Evolutionary conservation across 2,888 invertebrate species (phyloP).

Genomic region (Phyllotreta striolata): DNA sequence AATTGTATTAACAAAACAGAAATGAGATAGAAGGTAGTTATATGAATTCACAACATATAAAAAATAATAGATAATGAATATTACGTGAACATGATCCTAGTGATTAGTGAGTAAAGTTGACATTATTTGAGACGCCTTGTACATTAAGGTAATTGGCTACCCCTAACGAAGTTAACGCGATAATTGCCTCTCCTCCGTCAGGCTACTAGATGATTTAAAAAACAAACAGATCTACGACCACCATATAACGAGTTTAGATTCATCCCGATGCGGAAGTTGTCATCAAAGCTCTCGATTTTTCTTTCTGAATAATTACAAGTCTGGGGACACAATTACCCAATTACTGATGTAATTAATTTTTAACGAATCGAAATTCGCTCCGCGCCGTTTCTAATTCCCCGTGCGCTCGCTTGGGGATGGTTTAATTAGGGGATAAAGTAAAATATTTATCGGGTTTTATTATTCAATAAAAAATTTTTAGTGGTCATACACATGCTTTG

Average conservation of each 20-base stretch:
- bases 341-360: constrained; percentile 20
- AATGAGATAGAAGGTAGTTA: too few relatives aligned
- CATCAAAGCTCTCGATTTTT: constrained; percentile 21
- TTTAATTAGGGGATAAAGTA: neutral
- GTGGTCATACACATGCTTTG: too few relatives aligned
- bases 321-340: constrained; percentile 20
- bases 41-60: too few relatives aligned
- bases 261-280: constrained; percentile 24
- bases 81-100: too few relatives aligned
- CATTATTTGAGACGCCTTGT: neutral
- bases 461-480: neutral
- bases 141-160: constrained; percentile 9
- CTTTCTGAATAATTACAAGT: constrained; percentile 17
- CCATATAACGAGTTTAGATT: constrained; percentile 9
- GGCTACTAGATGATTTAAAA: constrained; percentile 8
- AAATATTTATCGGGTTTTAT: constrained; percentile 1
- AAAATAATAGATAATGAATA: too few relatives aligned
- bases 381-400: constrained; percentile 2
- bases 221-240: constrained; percentile 22
- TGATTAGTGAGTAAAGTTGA: too few relatives aligned
- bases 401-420: neutral
- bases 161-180: constrained; percentile 20
- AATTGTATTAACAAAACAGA: neutral
- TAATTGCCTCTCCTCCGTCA: constrained; percentile 10
- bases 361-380: constrained; percentile 20